Conservation (phyloP, 2,113 vertebrate species). For the Syngnathus typhle region DNA sequence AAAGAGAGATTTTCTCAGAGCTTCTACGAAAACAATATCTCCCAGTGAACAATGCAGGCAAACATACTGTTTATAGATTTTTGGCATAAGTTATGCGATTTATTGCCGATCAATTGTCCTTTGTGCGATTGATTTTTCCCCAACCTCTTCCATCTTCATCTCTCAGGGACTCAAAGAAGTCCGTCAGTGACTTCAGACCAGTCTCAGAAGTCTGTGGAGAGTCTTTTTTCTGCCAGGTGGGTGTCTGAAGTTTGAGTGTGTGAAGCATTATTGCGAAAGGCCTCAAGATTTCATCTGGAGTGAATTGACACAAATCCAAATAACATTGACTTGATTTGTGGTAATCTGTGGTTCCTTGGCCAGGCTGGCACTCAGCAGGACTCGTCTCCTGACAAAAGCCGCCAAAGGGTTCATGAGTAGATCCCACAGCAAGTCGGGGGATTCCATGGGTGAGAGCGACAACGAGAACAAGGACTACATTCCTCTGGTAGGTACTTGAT, state of each 20-base stretch:
- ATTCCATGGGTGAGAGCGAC: slow-evolving; percentile 69
- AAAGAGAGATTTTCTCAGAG: background rate
- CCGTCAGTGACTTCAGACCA: slow-evolving; percentile 75
- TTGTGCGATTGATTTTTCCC: background rate
- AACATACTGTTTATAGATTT: no score
- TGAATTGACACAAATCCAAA: background rate
- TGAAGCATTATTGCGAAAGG: background rate
- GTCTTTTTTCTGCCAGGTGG: slow-evolving; percentile 84
- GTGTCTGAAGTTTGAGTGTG: slow-evolving; percentile 15
- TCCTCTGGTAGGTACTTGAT: slow-evolving; percentile 76
- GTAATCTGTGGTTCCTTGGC: background rate
- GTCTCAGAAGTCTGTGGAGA: slow-evolving; percentile 78
- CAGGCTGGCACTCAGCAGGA: slow-evolving; percentile 82
- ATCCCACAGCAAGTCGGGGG: slow-evolving; percentile 65
- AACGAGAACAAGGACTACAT: slow-evolving; percentile 84
- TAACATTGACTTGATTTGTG: background rate
- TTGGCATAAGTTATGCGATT: no score
- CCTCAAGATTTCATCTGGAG: background rate
- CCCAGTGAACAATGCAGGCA: no score
- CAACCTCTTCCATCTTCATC: slow-evolving; percentile 42
- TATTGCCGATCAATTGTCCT: background rate
- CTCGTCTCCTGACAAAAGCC: slow-evolving; percentile 79
- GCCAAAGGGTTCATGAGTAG: slow-evolving; percentile 86
- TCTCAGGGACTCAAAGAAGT: slow-evolving; percentile 73
- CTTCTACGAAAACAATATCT: no score